Base-by-base conservation (phyloP, 2,888 invertebrate genomes). In the Plagiodera versicolora region DNA sequence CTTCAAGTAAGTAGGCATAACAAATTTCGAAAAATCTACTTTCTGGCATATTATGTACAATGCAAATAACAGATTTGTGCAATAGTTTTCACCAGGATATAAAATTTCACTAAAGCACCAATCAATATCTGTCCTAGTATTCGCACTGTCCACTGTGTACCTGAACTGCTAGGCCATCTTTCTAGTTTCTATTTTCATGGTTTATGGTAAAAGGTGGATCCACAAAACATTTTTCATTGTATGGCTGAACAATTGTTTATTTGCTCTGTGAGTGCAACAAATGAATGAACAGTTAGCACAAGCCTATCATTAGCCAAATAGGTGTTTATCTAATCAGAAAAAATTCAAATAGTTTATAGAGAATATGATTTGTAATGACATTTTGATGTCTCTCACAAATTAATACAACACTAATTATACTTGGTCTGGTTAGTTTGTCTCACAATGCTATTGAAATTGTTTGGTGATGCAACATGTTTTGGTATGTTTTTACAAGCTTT, bases 1-100 rank as follows among this genome's bases (percentile, higher is more conserved):
- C 56, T 49, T 32, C 35, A 49, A 50, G 30, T 50, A 49, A 56
- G 56, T 56, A 17, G 49, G 49, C 45, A 32, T 35, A 10, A 45
- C 16, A 9, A 10, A 6, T 18, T 14, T 32, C 2, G 2, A 2
- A 9, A 32, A 32, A 32, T 11, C 32, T 11, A 9, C 1, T 2
- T 32, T 32, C 10, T 6, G 10, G 32, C 32, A 32, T 32, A 32
- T 32, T 32, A 10, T 32, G 11, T 10, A 32, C 32, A 2, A n/a
- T 11, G 11, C 32, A 32, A 32, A 32, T 32, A 11, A 10, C 10
- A 32, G 3, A 24, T 6, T 24, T 24, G 6, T 24, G 4, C 24
- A 24, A 24, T 24, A 32, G 32, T 6, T 11, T 2, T 32, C 10
- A 32, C 10, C 10, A 32, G 9, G 32, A 10, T 32, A 11, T 32